A percentile compares a stretch with the other conserved stretches of the same genome.
These are phyloP conservation scores for Micropoecilia bifurca DNA, from an alignment of 2,797 vertebrate genomes.

Conservation along the genomic window DNA sequence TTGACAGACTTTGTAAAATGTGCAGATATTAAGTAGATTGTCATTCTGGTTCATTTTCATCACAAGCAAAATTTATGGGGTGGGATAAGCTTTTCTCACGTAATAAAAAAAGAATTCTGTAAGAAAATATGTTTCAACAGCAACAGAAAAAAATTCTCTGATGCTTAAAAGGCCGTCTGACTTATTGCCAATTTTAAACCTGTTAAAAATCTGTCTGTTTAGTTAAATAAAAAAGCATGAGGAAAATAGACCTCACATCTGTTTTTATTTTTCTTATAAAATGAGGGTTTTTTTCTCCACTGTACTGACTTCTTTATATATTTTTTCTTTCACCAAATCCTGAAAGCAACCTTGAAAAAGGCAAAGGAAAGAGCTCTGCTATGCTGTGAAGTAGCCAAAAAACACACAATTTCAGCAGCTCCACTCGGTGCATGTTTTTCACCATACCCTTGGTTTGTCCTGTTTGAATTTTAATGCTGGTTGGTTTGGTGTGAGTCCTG, in stretches of 20 bases:
- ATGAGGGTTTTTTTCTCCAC: not conserved
- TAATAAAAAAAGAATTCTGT: not conserved
- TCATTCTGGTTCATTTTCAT: not conserved
- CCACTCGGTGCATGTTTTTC: conserved; percentile 26
- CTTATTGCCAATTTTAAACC: not conserved
- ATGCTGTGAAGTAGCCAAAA: not conserved
- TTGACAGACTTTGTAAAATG: not conserved
- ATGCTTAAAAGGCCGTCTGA: not conserved
- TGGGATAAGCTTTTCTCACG: not conserved
- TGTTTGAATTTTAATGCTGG: conserved; percentile 51
- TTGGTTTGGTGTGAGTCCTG: conserved; percentile 20
- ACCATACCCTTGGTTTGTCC: conserved; percentile 34
- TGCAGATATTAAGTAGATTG: not conserved
- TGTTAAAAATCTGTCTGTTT: not conserved
- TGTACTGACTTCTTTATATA: not conserved
- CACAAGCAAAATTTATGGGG: not conserved
- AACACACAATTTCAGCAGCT: not conserved
- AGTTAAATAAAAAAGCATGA: not conserved
- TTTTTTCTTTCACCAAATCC: not conserved
- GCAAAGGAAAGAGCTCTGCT: not conserved
- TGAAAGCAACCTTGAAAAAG: conserved; percentile 1
- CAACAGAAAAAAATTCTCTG: not conserved
- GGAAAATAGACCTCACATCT: not conserved
- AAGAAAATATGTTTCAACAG: not conserved
- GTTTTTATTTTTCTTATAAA: not conserved